phyloP scores from a whole-genome alignment of 1,140 invertebrate genomes.

The Bombus balteatus region DNA sequence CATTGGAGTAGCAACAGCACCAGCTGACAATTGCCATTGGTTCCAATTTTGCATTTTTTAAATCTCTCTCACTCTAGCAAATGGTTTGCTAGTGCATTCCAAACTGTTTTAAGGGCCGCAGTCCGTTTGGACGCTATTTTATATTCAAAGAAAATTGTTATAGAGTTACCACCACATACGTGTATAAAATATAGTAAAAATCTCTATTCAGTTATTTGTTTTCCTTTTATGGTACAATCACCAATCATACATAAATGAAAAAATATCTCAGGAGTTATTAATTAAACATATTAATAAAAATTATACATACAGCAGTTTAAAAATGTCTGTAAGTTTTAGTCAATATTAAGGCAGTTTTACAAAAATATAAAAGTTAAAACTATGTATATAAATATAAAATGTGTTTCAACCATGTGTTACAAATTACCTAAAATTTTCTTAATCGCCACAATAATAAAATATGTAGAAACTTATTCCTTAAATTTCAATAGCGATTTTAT shows the following conservation, averaged over 20 bases:
- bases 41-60: slow-evolving; percentile 82
- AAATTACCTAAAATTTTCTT: background rate
- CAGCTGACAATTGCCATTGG: slow-evolving; percentile 80
- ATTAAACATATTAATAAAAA: background rate
- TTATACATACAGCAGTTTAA: slow-evolving; percentile 1
- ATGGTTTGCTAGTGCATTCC: slow-evolving; percentile 69
- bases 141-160: slow-evolving; percentile 74
- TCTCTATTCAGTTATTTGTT: slow-evolving; percentile 20
- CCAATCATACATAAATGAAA: slow-evolving; percentile 12
- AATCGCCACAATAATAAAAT: background rate
- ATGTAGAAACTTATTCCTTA: background rate
- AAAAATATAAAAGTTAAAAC: background rate
- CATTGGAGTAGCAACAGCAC: slow-evolving; percentile 74
- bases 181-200: slow-evolving; percentile 21
- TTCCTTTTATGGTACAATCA: background rate
- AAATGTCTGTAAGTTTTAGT: background rate
- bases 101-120: slow-evolving; percentile 73
- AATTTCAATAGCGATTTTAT: background rate
- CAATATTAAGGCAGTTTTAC: background rate
- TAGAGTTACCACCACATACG: slow-evolving; percentile 43
- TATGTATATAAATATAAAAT: background rate
- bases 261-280: background rate
- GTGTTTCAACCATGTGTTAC: background rate
- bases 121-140: slow-evolving; percentile 77
- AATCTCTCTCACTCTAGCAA: slow-evolving; percentile 66